These are phyloP conservation scores for Muntiacus muntjak DNA, from an alignment of 2,113 vertebrate species.

Conservation along the genomic window DNA sequence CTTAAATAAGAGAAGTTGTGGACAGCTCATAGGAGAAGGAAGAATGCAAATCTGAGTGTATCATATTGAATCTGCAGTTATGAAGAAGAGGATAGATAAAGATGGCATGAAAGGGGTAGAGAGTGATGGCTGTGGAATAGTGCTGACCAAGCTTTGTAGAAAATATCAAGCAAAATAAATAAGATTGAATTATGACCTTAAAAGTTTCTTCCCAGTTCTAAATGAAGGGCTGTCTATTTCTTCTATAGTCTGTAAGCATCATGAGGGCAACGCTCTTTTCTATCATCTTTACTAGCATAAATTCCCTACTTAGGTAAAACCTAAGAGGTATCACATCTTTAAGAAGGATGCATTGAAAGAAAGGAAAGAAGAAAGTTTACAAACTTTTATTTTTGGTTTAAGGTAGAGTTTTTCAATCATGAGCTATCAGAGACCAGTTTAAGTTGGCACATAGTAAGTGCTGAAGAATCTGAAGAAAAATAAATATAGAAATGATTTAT, in stretches of 20 bases:
- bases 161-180: background rate
- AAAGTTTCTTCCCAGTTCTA: background rate
- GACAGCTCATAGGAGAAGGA: background rate
- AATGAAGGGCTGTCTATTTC: background rate
- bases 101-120: background rate
- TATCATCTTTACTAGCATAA: background rate
- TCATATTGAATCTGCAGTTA: background rate
- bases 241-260: background rate
- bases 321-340: background rate
- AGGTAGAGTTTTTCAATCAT: background rate
- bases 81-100: background rate
- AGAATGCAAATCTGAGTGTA: background rate
- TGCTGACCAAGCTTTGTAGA: background rate
- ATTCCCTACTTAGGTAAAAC: background rate
- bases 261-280: background rate
- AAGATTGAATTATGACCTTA: background rate
- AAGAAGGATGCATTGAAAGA: background rate
- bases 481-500: background rate
- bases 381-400: background rate
- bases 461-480: background rate
- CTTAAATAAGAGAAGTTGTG: background rate
- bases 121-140: background rate
- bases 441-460: background rate
- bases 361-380: background rate
- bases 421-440: background rate